Percentiles rank a stretch among this genome's conserved stretches.
Conservation (phyloP, 2,113 vertebrate species). For the Ceyx margarethae region DNA sequence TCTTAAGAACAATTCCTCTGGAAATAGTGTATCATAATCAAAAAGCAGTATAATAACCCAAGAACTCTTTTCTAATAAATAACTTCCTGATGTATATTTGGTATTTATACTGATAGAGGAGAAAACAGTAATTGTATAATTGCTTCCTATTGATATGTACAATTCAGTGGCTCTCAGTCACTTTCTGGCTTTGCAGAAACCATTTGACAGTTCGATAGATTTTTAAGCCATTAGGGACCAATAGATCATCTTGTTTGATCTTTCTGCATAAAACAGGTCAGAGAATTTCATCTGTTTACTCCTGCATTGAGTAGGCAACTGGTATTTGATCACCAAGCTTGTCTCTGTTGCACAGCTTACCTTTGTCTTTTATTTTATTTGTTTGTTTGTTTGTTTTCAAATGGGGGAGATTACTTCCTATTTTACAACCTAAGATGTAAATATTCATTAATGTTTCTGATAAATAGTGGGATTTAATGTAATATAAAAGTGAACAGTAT, state of each 20-base stretch:
- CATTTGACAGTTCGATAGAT: conserved; percentile 14
- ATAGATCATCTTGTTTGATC: conserved; percentile 10
- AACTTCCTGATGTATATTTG: not conserved
- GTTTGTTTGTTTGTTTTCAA: not conserved
- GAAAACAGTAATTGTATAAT: not conserved
- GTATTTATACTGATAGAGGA: not conserved
- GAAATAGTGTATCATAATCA: not conserved
- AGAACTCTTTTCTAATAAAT: not conserved
- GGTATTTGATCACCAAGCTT: not conserved
- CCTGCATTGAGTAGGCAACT: not conserved
- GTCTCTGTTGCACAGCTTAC: not conserved
- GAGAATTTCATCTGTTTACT: not conserved
- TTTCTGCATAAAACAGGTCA: not conserved
- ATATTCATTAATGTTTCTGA: not conserved
- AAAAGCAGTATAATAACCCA: not conserved
- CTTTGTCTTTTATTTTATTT: not conserved
- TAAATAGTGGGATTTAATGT: not conserved
- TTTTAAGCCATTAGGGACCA: conserved; percentile 23
- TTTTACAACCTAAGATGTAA: not conserved
- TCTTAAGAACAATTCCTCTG: not conserved
- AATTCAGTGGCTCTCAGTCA: not conserved
- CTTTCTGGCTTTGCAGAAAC: not conserved
- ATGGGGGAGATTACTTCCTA: not conserved
- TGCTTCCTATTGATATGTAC: not conserved
- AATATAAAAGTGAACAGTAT: not conserved